Conservation (phyloP, 2,113 vertebrate genomes). For the Empidonax alnorum region DNA sequence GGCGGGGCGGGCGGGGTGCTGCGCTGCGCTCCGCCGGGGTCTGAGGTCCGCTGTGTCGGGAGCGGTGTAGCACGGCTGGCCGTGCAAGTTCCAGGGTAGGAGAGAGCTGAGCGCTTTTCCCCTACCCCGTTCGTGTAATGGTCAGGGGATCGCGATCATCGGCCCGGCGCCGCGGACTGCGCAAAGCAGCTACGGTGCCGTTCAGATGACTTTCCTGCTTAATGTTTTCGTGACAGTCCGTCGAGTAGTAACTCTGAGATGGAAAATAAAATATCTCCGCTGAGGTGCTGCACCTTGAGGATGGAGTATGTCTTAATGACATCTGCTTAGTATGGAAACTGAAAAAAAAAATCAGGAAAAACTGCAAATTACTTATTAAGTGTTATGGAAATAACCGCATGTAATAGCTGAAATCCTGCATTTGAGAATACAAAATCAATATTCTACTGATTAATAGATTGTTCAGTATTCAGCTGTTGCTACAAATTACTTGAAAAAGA, state of each 20-base stretch:
- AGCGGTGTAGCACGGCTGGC: neutral
- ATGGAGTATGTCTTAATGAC: neutral
- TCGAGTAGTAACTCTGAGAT: neutral
- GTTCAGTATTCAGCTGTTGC: neutral
- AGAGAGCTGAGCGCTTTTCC: too few species aligned
- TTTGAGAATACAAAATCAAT: neutral
- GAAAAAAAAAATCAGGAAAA: neutral
- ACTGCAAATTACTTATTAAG: neutral
- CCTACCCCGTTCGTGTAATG: fast-evolving
- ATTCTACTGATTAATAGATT: neutral
- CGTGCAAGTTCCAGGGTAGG: fast-evolving
- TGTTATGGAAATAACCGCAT: neutral
- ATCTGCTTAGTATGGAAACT: neutral
- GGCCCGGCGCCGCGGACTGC: neutral
- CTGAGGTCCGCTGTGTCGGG: neutral
- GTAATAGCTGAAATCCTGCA: neutral
- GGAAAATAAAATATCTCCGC: neutral
- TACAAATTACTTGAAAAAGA: neutral
- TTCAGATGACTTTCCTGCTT: fast-evolving
- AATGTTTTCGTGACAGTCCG: neutral
- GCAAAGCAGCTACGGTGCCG: neutral
- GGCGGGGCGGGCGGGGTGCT: neutral
- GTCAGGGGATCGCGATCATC: neutral
- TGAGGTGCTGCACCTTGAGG: neutral
- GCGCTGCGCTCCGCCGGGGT: neutral